These are phyloP conservation scores for Penaeus monodon DNA, from an alignment of 2,888 invertebrate species.

Conservation along the genomic window DNA sequence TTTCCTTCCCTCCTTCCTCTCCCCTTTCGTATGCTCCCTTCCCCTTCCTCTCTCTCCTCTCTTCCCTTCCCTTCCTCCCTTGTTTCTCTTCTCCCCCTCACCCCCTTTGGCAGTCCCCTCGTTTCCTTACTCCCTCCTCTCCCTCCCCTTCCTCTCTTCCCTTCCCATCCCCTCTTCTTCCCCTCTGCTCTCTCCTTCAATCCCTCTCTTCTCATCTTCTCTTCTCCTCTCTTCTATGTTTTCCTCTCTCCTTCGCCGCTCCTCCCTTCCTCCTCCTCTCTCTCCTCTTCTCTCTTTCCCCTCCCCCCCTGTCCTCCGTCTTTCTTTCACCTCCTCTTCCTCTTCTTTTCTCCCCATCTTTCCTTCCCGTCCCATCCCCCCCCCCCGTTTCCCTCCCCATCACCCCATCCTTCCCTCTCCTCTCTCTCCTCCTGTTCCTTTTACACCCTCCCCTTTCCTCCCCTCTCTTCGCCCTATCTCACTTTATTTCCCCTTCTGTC, in stretches of 20 bases:
- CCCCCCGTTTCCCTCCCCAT: neutral
- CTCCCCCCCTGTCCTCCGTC: neutral
- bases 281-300: neutral
- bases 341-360: neutral
- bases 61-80: neutral
- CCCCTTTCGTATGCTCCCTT: neutral
- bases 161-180: neutral
- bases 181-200: neutral
- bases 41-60: constrained; percentile 12
- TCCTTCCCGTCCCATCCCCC: neutral
- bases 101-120: neutral
- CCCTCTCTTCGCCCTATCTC: neutral
- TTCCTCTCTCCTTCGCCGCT: neutral
- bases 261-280: too few relatives aligned
- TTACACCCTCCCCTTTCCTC: too few relatives aligned
- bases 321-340: neutral
- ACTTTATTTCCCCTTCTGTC: neutral
- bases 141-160: neutral
- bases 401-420: neutral
- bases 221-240: neutral
- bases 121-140: neutral
- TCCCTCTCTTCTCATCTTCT: neutral
- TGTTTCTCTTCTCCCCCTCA: neutral
- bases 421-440: too few relatives aligned
- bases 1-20: neutral